Evolutionary conservation across 1,140 invertebrate species (phyloP), one percentile per base, ranked within the genome.

Genomic region (Magallana angulata): DNA sequence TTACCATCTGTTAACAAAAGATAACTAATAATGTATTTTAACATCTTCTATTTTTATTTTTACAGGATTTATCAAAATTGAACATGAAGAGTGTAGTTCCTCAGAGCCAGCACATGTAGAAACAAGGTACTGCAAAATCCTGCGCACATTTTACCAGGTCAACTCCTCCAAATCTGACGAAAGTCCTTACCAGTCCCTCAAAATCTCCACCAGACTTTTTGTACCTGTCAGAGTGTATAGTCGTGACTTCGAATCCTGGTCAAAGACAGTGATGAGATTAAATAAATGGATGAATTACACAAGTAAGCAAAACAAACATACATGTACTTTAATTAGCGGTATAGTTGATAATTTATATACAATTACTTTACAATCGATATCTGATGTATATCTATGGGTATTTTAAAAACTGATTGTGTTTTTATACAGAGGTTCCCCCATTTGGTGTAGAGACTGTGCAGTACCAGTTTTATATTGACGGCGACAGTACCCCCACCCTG

Each of bases 371-470:
- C 36, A 48, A 48, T 48, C 0, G 5, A 48, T 48, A 48, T 48
- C 36, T 48, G 36, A 48, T 48, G 36, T 3, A 48, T 48, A 48
- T 48, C 0, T 48, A 4, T 2, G 36, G 36, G 36, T 48, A 48
- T 48, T 48, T 48, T 48, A 48, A 48, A 48, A 48, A 48, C 5
- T 48, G 36, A 48, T 48, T 48, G 36, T 48, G 36, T 48, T 0
- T 36, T 36, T 14, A 0, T 11, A 36, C 24, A 92, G 91, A 87
- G 76, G 62, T 85, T 2, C 90, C 91, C 0, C 82, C 91, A 9
- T 90, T 91, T 60, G 85, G 84, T 56, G 88, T 90, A 68, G 91
- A 92, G 58, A 91, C 90, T 16, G 88, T 91, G 18, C 62, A 87
- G 58, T 91, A 92, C 71, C 82, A 88, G 16, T 76, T 91, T 11